phyloP scores from a whole-genome alignment of 2,888 invertebrate genomes.

The Lapara coniferarum region DNA sequence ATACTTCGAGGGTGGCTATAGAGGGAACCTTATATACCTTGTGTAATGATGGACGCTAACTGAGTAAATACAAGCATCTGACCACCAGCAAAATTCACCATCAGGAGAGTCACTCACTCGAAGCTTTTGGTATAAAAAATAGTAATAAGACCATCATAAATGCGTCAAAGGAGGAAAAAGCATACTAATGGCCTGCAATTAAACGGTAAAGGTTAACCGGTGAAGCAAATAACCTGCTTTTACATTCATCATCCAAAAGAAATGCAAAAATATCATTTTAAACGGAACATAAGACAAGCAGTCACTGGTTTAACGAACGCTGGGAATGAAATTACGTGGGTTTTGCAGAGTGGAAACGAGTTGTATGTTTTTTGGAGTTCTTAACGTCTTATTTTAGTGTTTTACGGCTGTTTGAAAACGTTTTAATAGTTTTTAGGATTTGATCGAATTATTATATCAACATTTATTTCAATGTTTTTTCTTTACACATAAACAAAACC shows the following conservation, averaged over 20 bases:
- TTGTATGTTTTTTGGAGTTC: not conserved
- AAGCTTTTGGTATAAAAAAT: not conserved
- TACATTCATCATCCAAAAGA: conserved; percentile 40
- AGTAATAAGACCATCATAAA: not conserved
- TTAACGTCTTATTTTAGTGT: not conserved
- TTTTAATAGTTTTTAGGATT: not conserved
- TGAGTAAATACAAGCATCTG: too few species aligned
- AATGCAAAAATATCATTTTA: conserved; percentile 49
- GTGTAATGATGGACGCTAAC: too few species aligned
- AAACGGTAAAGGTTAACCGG: not conserved
- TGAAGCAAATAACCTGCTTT: conserved; percentile 18
- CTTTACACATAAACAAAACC: not conserved
- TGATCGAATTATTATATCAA: not conserved
- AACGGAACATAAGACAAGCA: conserved; percentile 41
- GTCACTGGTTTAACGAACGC: conserved; percentile 36
- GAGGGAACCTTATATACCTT: too few species aligned
- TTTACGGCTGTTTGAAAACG: not conserved
- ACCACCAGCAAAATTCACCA: too few species aligned
- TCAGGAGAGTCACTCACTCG: too few species aligned
- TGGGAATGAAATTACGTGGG: conserved; percentile 40
- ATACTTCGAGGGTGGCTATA: too few species aligned
- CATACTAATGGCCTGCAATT: conserved; percentile 7
- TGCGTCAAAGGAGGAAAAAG: not conserved
- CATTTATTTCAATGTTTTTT: not conserved
- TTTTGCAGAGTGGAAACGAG: conserved; percentile 15